These are phyloP conservation scores for Trichacis sp. DNA, from an alignment of 2,888 invertebrate genomes.

Conservation along the genomic window DNA sequence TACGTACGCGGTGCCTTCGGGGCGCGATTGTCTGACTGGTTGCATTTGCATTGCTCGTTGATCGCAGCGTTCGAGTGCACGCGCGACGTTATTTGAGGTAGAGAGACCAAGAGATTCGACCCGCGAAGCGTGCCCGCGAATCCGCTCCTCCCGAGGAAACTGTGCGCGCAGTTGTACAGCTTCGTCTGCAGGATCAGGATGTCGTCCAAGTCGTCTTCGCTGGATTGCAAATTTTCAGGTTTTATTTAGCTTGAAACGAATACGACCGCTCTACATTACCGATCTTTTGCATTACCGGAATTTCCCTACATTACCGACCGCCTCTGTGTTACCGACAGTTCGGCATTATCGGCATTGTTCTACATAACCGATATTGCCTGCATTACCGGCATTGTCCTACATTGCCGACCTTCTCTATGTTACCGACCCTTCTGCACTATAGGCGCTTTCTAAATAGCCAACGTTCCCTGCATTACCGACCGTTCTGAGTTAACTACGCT, in stretches of 20 bases:
- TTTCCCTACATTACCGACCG: no score
- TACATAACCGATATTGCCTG: no score
- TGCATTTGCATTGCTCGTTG: slow-evolving; percentile 65
- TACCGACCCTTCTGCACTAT: no score
- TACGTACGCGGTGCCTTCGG: slow-evolving; percentile 60
- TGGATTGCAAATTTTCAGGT: slow-evolving; percentile 55
- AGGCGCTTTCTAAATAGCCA: no score
- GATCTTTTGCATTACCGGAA: no score
- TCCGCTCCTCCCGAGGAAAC: slow-evolving; percentile 74
- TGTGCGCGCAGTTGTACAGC: slow-evolving; percentile 73
- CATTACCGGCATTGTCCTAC: no score
- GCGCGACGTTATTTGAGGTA: slow-evolving; percentile 66
- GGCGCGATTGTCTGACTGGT: slow-evolving; percentile 55
- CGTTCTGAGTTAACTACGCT: no score
- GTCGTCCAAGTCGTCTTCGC: slow-evolving; percentile 81
- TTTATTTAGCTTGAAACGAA: neutral
- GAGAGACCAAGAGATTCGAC: slow-evolving; percentile 62
- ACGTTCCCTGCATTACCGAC: no score
- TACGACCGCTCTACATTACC: no score
- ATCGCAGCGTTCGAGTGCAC: slow-evolving; percentile 63
- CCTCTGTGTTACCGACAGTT: no score
- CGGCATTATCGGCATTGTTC: no score
- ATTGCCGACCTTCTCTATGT: no score
- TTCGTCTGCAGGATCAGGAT: slow-evolving; percentile 75
- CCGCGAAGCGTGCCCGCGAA: slow-evolving; percentile 65